Evolutionary conservation across 2,888 invertebrate species (phyloP), one percentile per base, ranked within the genome.

Genomic region (Apocheima hispidaria): DNA sequence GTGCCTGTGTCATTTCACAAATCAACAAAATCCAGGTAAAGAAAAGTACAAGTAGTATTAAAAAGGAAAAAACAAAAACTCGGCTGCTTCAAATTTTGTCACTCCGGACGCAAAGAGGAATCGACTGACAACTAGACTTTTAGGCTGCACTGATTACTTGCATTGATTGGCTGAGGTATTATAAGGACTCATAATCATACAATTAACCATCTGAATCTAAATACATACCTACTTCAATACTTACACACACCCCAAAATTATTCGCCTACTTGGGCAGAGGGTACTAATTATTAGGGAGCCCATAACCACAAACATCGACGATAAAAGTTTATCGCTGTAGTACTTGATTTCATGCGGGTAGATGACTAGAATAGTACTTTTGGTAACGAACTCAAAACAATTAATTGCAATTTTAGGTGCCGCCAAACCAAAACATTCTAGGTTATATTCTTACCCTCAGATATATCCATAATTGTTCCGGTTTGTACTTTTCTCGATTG

Each of bases 391-490:
- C 18, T 4, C n/a, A 30, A 30, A 46, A 1, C 10, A 12, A 46
- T 5, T n/a, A 30, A 40, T 26, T n/a, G 12, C 28, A 51, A 10
- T 18, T 18, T 18, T 26, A 23, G n/a, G 33, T 52, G 23, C 76
- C 78, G 78, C 77, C 73, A 75, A 68, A 67, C 48, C 4, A 33
- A 63, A 55, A 41, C 49, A 48, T 41, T 48, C 51, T 20, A 48
- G 14, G 35, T 59, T 41, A 44, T 5, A 56, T 57, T 60, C 68
- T 62, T 80, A 90, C 90, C 90, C 86, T 90, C 90, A 68, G 83
- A 87, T 61, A 89, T 79, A 71, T 90, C 90, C 90, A 90, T 90
- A 49, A 38, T 65, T 40, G 20, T 12, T 1, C 6, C 46, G 12
- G 18, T 46, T 30, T 30, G 6, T 10, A 3, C 20, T 14, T 4